Percentiles rank a stretch among this genome's conserved stretches.
phyloP scores from a whole-genome alignment of 2,797 vertebrate species.

The Chanos chanos region DNA sequence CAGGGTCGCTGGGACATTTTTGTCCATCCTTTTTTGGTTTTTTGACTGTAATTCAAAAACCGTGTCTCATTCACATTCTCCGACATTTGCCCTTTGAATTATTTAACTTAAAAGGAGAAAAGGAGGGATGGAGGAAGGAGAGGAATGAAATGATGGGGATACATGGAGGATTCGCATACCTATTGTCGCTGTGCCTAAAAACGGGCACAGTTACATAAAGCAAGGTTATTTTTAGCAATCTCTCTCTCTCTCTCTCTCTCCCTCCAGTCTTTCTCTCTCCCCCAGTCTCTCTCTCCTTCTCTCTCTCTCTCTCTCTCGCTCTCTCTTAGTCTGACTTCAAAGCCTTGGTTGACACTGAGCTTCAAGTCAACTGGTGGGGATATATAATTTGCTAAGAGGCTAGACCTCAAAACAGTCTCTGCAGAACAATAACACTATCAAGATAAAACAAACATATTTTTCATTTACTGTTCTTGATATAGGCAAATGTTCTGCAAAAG shows the following conservation, averaged over 20 bases:
- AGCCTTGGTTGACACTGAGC: no score
- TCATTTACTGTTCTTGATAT: no score
- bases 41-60: slow-evolving; percentile 31
- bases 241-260: slow-evolving; percentile 21
- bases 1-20: no score
- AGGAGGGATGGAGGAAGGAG: no score
- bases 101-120: slow-evolving; percentile 19
- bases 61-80: slow-evolving; percentile 22
- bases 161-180: slow-evolving; percentile 16
- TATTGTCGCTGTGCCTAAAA: slow-evolving; percentile 53
- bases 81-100: slow-evolving; percentile 34
- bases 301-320: not conserved
- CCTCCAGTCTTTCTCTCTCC: not conserved
- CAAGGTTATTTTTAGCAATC: slow-evolving; percentile 63
- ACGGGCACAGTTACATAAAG: slow-evolving; percentile 72
- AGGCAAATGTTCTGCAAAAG: no score
- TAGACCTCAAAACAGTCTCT: no score
- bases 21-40: no score
- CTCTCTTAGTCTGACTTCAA: no score
- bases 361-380: no score
- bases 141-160: not conserved
- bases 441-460: no score
- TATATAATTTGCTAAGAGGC: no score
- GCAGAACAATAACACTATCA: no score
- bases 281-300: not conserved